These are phyloP conservation scores for Antidorcas marsupialis DNA, from an alignment of 2,113 vertebrate species.

Conservation along the genomic window DNA sequence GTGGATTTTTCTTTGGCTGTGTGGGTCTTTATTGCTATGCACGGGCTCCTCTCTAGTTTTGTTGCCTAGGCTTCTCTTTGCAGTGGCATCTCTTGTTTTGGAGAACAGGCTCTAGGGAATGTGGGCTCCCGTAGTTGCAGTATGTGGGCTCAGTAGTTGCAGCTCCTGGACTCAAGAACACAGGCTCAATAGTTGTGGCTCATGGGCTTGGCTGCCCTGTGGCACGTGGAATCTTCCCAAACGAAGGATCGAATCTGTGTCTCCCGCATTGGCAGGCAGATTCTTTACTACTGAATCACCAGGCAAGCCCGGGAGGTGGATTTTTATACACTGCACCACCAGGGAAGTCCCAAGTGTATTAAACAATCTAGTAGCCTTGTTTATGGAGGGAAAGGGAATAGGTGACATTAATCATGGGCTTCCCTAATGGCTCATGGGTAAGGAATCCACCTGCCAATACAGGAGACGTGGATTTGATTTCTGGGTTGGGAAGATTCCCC, in stretches of 20 bases:
- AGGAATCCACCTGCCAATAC: not conserved
- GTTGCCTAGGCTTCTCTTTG: not conserved
- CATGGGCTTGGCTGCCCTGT: not conserved
- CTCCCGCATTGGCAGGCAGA: not conserved
- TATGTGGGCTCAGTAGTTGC: not conserved
- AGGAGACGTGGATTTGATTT: not conserved
- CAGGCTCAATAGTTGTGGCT: not conserved
- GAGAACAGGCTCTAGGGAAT: not conserved
- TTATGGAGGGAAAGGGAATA: not conserved
- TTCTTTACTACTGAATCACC: not conserved
- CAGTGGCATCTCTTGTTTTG: not conserved
- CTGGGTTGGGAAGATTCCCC: not conserved
- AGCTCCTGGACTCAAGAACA: not conserved
- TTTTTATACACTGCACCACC: not conserved
- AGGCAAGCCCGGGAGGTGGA: not conserved
- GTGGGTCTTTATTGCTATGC: not conserved
- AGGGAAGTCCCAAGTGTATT: not conserved
- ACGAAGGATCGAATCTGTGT: not conserved
- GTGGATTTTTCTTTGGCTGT: not conserved
- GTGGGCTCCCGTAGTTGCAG: not conserved
- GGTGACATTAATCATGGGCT: not conserved
- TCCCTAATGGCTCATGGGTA: not conserved
- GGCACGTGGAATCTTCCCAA: not conserved
- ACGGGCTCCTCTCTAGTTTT: not conserved
- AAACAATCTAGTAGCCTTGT: not conserved